Evolutionary conservation across 2,113 vertebrate genomes (phyloP).

Genomic region (human (Homo sapiens)): DNA sequence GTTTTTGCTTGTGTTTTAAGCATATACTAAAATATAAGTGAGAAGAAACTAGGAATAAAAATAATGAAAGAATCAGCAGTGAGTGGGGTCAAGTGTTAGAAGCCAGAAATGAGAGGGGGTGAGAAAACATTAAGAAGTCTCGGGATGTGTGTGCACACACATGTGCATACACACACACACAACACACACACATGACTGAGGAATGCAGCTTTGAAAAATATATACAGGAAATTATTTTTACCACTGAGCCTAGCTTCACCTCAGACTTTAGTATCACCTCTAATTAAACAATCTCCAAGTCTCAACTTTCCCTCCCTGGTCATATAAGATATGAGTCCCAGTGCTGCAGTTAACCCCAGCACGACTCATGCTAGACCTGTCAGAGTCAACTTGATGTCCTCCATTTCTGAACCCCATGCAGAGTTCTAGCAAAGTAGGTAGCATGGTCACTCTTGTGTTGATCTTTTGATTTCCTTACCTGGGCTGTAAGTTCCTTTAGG

Average conservation of each 20-base stretch:
- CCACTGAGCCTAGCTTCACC: neutral
- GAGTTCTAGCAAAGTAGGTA: neutral
- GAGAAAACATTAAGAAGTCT: neutral
- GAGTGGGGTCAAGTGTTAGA: neutral
- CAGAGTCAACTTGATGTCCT: neutral
- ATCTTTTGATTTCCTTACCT: neutral
- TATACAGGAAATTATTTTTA: neutral
- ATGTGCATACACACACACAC: neutral
- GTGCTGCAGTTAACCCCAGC: neutral
- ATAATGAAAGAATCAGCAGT: neutral
- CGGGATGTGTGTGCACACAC: rapidly evolving
- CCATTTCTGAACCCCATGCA: neutral
- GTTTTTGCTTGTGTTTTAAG: neutral
- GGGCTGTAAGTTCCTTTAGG: neutral
- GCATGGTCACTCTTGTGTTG: neutral
- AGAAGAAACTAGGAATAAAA: neutral
- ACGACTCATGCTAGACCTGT: neutral
- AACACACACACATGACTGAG: neutral
- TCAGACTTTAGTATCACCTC: neutral
- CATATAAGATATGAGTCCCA: neutral
- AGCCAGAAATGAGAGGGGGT: neutral
- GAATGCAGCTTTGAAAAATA: neutral
- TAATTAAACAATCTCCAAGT: neutral
- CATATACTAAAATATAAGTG: neutral
- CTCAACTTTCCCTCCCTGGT: neutral